These are phyloP conservation scores for Drosophila nasuta DNA, from an alignment of 1,140 invertebrate genomes.

Conservation along the genomic window DNA sequence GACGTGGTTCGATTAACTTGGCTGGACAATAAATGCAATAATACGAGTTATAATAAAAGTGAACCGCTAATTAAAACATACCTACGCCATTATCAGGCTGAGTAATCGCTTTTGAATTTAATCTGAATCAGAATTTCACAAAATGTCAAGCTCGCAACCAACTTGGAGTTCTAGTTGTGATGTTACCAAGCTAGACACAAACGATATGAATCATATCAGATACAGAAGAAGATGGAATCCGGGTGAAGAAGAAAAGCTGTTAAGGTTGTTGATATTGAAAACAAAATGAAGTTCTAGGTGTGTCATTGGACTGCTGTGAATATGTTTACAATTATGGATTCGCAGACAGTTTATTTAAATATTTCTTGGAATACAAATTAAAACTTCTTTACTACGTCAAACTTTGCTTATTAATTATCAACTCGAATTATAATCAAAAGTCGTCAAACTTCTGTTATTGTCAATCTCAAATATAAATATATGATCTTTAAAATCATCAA, in stretches of 20 bases:
- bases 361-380: background rate
- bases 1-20: conserved; percentile 12
- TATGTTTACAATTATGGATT: background rate
- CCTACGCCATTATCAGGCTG: conserved; percentile 31
- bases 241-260: background rate
- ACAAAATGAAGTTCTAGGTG: background rate
- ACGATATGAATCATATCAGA: conserved; percentile 18
- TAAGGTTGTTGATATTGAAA: conserved; percentile 1
- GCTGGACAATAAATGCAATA: conserved; percentile 3
- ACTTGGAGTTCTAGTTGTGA: background rate
- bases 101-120: conserved; percentile 42
- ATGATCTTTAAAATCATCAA: no score
- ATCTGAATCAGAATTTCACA: conserved; percentile 29
- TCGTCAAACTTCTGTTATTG: no score
- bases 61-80: conserved; percentile 58
- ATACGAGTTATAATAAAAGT: conserved; percentile 13
- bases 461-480: no score
- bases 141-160: background rate
- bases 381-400: background rate
- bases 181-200: background rate
- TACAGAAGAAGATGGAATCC: background rate
- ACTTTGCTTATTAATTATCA: background rate
- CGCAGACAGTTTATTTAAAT: background rate
- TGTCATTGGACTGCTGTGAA: background rate
- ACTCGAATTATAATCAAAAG: no score